phyloP scores from a whole-genome alignment of 2,113 vertebrate species.

The Fulica atra region DNA sequence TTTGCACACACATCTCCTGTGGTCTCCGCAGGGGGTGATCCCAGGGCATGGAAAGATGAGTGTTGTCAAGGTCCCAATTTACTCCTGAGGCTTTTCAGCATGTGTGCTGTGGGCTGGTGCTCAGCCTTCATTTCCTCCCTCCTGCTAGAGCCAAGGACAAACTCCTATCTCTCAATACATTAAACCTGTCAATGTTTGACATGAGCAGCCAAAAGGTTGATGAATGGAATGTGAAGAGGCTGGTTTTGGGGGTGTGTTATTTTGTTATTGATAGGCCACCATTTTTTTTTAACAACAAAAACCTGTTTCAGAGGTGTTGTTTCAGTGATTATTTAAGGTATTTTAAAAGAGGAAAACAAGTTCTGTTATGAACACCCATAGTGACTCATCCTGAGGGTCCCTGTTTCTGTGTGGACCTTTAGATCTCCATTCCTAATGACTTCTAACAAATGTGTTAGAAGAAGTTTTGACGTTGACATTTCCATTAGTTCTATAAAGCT shows the following conservation, averaged over 20 bases:
- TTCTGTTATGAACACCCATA: neutral
- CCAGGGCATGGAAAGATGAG: neutral
- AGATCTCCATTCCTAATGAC: neutral
- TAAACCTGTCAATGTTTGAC: slow-evolving; percentile 52
- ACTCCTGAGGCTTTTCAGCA: neutral
- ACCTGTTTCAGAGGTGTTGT: neutral
- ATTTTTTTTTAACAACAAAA: slow-evolving; percentile 7
- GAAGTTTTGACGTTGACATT: neutral
- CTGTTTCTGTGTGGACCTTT: neutral
- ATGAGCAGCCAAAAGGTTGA: slow-evolving; percentile 32
- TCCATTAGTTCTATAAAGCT: neutral
- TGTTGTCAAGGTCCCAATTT: neutral
- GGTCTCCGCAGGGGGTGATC: neutral
- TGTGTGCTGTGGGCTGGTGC: neutral
- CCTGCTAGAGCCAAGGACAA: slow-evolving; percentile 34
- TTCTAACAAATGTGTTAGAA: neutral
- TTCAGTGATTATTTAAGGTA: neutral
- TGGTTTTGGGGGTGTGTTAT: slow-evolving; percentile 1
- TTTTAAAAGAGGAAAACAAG: slow-evolving; percentile 3
- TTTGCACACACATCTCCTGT: neutral
- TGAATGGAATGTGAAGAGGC: slow-evolving; percentile 37
- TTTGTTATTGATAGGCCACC: slow-evolving; percentile 29
- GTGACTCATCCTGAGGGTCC: neutral
- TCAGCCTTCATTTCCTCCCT: slow-evolving; percentile 34
- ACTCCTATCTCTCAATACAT: slow-evolving; percentile 8